Base-by-base conservation (phyloP, 2,113 vertebrate genomes). In the Oryzias javanicus region DNA sequence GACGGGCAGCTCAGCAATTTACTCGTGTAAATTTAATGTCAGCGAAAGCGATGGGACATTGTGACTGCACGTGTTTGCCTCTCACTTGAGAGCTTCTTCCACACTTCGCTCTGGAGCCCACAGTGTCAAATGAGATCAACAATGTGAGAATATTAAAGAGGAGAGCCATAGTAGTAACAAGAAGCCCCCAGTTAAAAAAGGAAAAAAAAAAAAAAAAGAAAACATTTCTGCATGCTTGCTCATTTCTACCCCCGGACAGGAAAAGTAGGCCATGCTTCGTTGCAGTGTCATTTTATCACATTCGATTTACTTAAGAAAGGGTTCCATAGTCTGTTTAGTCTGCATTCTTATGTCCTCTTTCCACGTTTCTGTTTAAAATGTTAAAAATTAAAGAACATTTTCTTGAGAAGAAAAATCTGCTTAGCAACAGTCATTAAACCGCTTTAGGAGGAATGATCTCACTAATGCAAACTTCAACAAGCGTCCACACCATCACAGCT, bases 181-280 rank as follows among this genome's bases (percentile, higher is more conserved):
- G 68, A 66, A 61, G 62, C 64, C 54, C 65, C 62, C 40, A 72
- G 75, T 48, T 44, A 14, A 2, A 40, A 1, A 25, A 49, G 56
- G 45, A 4, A 22, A 47, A 56, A 57, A 19, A 4, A 22, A 47
- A 56, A 57, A 19, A 49, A 35, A 54, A 29, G 25, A 1, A 7
- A 67, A 50, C 0, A 55, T 49, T 70, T 73, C 64, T 64, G 78
- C 79, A 60, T 71, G 77, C 58, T 27, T 75, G 72, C 75, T 55
- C 76, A 70, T 79, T 64, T 81, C 72, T 15, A 79, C 79, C 55
- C 79, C 81, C 55, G 73, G 74, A 82, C 55, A 82, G 51, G 52
- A 78, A 57, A 89, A 88, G 72, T 89, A 90, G 89, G 88, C 72
- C 90, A 88, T 55, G 74, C 74, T 74, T 80, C 54, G 74, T 79